Evolutionary conservation across 2,888 invertebrate species (phyloP).

Genomic region (Drosophila mimetica): DNA sequence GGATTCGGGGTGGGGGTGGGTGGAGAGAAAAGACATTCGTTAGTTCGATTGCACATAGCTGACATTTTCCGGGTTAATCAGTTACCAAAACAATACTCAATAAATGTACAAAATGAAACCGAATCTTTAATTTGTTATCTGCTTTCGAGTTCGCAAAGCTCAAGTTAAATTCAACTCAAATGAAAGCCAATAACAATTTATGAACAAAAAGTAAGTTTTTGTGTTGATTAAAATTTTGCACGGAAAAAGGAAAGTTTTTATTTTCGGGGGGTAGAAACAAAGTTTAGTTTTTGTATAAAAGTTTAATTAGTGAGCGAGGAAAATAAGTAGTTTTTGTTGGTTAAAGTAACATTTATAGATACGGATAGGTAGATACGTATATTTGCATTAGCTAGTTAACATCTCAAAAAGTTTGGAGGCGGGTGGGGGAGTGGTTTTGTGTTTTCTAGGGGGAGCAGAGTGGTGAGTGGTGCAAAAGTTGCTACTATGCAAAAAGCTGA

Average conservation of each 20-base stretch:
- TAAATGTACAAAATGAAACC: slow-evolving; percentile 26
- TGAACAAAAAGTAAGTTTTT: slow-evolving; percentile 6
- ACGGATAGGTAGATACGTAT: slow-evolving; percentile 15
- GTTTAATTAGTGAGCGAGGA: slow-evolving; percentile 34
- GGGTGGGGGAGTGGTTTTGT: slow-evolving; percentile 1
- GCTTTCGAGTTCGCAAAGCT: slow-evolving; percentile 21
- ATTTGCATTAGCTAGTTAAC: slow-evolving; percentile 39
- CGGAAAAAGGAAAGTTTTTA: slow-evolving; percentile 28
- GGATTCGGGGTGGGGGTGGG: neutral
- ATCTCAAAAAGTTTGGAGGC: slow-evolving; percentile 10
- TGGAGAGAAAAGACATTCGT: slow-evolving; percentile 35
- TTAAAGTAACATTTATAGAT: slow-evolving; percentile 30
- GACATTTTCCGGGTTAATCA: slow-evolving; percentile 45
- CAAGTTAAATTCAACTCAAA: slow-evolving; percentile 20
- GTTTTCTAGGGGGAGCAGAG: neutral
- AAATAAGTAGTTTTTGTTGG: slow-evolving; percentile 20
- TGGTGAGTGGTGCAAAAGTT: slow-evolving; percentile 21
- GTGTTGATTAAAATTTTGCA: slow-evolving; percentile 34
- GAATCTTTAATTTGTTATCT: slow-evolving; percentile 35
- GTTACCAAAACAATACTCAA: slow-evolving; percentile 43
- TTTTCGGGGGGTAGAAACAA: slow-evolving; percentile 16
- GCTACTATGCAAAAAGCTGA: slow-evolving; percentile 47
- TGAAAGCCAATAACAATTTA: slow-evolving; percentile 16
- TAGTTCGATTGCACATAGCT: slow-evolving; percentile 45
- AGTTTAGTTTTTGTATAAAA: slow-evolving; percentile 26